These are phyloP conservation scores for Tipula helvola DNA, from an alignment of 2,888 invertebrate species.

Conservation along the genomic window DNA sequence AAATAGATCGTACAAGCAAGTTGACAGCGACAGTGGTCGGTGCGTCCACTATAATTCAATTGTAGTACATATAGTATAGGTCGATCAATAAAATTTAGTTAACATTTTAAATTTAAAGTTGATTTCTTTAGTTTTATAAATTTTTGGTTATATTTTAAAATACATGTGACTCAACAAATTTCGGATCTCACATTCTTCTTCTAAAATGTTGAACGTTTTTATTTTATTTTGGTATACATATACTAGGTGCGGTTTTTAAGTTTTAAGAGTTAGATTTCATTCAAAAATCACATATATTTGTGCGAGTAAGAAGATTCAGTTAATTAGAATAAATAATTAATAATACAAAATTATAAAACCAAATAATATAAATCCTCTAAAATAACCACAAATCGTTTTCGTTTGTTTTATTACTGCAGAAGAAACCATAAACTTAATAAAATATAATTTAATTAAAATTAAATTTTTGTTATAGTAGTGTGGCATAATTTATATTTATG, in stretches of 20 bases:
- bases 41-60: conserved; percentile 52
- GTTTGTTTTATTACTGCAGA: not conserved
- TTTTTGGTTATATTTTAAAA: not conserved
- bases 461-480: not conserved
- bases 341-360: not conserved
- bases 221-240: not conserved
- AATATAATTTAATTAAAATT: not conserved
- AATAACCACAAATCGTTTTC: not conserved
- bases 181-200: not conserved
- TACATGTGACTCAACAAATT: not conserved
- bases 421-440: not conserved
- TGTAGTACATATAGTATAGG: not conserved
- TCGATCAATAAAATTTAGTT: not conserved
- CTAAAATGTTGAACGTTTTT: not conserved
- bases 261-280: not conserved
- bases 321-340: not conserved
- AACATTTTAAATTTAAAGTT: not conserved
- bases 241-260: not conserved
- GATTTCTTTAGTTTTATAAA: not conserved
- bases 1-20: conserved; percentile 94
- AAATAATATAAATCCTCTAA: not conserved
- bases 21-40: conserved; percentile 85
- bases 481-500: not conserved
- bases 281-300: not conserved
- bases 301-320: not conserved